Conservation (phyloP, 2,888 invertebrate genomes). For the Ennomos fuscantarius region DNA sequence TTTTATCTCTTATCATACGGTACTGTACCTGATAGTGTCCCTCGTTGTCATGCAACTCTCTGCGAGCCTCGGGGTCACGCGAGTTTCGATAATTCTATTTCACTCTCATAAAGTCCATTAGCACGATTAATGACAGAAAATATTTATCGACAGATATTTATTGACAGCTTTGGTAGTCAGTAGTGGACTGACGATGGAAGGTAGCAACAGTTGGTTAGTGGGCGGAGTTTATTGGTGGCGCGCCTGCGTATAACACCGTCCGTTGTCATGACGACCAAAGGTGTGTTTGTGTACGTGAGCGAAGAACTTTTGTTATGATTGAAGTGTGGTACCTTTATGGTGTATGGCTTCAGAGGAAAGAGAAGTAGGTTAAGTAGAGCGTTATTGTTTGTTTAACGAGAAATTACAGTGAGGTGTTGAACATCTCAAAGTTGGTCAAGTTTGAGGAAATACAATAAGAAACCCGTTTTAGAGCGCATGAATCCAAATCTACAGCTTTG, state of each 20-base stretch:
- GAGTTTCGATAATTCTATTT: conserved; percentile 25
- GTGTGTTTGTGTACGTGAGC: conserved; percentile 68
- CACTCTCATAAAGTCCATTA: conserved; percentile 33
- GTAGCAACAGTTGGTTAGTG: conserved; percentile 79
- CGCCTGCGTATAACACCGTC: conserved; percentile 68
- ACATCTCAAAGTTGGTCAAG: too few relatives aligned
- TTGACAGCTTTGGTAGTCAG: conserved; percentile 58
- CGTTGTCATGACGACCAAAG: conserved; percentile 81
- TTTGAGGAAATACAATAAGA: too few relatives aligned
- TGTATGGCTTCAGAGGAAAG: conserved; percentile 33
- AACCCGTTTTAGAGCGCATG: too few relatives aligned
- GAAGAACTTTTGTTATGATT: conserved; percentile 35
- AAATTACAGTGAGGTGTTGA: conserved; percentile 4
- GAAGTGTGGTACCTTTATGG: conserved; percentile 48
- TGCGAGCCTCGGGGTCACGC: conserved; percentile 19
- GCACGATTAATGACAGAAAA: conserved; percentile 15
- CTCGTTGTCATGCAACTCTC: conserved; percentile 26
- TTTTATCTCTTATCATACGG: conserved; percentile 17
- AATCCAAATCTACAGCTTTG: too few relatives aligned
- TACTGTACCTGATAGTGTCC: conserved; percentile 32
- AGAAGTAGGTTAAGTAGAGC: conserved; percentile 3
- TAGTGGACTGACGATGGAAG: conserved; percentile 68
- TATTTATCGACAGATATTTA: conserved; percentile 39
- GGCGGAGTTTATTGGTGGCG: conserved; percentile 68
- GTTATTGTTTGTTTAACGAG: neutral